These are phyloP conservation scores for Tragelaphus buxtoni DNA, from an alignment of 2,113 vertebrate species.

Conservation along the genomic window DNA sequence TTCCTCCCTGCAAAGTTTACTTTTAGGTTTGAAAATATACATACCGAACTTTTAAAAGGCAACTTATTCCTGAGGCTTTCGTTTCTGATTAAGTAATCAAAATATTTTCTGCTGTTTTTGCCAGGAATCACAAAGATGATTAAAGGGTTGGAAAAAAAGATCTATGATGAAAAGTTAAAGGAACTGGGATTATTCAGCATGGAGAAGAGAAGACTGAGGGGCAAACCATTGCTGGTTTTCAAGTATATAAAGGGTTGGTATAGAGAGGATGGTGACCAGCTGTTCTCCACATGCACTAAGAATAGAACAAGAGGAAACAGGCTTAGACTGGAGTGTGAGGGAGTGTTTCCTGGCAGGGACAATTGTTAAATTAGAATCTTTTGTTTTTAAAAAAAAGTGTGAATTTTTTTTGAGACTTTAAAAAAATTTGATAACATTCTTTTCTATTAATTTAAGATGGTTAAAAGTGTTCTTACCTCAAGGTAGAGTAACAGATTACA, in stretches of 20 bases:
- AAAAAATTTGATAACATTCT: neutral
- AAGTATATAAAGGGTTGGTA: neutral
- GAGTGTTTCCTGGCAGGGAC: neutral
- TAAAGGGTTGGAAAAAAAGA: slow-evolving; percentile 56
- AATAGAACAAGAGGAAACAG: slow-evolving; percentile 31
- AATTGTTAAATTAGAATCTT: slow-evolving; percentile 9
- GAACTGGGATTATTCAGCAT: slow-evolving; percentile 28
- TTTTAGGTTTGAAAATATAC: neutral
- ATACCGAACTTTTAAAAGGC: neutral
- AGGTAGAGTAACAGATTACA: neutral
- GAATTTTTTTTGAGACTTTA: neutral
- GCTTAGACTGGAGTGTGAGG: neutral
- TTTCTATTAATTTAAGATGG: neutral
- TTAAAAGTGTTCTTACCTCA: neutral
- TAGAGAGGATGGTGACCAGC: neutral
- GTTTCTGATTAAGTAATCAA: slow-evolving; percentile 41
- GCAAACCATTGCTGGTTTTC: slow-evolving; percentile 23
- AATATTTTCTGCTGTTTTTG: slow-evolving; percentile 62
- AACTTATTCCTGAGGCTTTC: slow-evolving; percentile 2
- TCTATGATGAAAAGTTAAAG: slow-evolving; percentile 46
- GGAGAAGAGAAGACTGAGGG: slow-evolving; percentile 49
- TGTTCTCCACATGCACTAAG: neutral
- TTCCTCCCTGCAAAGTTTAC: neutral
- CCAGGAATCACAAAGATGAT: slow-evolving; percentile 65
- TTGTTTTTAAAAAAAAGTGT: neutral